Conservation (phyloP, 2,797 vertebrate species). For the Oceanodroma leucorhoa region DNA sequence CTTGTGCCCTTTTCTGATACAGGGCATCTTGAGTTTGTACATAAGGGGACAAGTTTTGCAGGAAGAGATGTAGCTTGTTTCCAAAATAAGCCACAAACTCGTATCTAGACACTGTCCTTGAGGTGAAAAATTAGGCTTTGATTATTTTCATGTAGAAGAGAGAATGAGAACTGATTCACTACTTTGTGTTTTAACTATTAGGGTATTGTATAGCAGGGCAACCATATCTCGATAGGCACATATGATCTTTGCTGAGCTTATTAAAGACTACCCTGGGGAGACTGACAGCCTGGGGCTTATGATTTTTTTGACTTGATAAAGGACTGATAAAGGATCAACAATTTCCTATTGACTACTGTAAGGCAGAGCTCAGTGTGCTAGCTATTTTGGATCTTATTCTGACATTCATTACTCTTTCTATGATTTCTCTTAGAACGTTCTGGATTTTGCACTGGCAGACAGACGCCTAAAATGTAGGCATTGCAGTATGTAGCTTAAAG, state of each 20-base stretch:
- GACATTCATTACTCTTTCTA: neutral
- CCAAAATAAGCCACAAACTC: neutral
- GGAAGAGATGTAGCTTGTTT: neutral
- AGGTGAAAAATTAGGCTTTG: neutral
- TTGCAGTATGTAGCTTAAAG: neutral
- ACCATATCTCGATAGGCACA: accelerated
- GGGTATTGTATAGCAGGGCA: neutral
- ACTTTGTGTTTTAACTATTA: neutral
- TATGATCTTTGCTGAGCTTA: neutral
- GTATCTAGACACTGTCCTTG: neutral
- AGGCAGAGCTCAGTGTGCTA: neutral
- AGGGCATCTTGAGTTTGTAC: neutral
- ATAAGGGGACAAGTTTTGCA: neutral
- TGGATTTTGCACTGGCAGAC: neutral
- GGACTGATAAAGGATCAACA: neutral
- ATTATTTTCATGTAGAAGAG: neutral
- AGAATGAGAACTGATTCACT: neutral
- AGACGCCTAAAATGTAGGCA: neutral
- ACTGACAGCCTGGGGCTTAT: neutral
- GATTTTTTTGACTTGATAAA: neutral
- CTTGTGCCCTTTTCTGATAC: neutral
- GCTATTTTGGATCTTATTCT: neutral
- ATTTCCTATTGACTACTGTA: neutral
- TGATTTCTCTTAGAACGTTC: neutral
- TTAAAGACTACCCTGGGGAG: neutral